These are phyloP conservation scores for Ibycter americanus DNA, from an alignment of 2,797 vertebrate genomes.

Conservation along the genomic window DNA sequence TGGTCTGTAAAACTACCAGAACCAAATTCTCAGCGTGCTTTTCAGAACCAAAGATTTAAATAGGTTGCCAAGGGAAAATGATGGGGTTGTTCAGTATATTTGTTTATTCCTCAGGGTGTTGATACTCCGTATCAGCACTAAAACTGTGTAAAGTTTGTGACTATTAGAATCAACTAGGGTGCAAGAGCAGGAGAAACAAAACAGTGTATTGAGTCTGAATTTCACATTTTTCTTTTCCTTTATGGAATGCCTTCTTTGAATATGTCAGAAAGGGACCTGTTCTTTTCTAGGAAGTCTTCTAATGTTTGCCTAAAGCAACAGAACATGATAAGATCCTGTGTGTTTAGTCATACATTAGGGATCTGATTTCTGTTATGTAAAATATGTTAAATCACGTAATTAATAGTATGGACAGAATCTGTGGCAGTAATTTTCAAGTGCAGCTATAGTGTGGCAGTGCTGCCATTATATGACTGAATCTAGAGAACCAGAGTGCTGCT, in stretches of 20 bases:
- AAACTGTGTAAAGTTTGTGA: background rate
- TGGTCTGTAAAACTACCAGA: background rate
- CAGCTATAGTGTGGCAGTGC: background rate
- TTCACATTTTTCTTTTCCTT: background rate
- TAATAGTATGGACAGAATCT: background rate
- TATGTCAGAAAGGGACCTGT: background rate
- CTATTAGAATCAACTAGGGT: background rate
- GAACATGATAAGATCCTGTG: background rate
- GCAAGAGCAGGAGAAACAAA: background rate
- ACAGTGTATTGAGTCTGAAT: background rate
- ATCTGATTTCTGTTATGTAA: background rate
- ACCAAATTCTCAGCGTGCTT: background rate
- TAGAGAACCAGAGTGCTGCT: background rate
- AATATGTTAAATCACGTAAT: background rate
- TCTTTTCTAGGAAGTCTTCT: background rate
- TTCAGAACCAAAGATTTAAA: background rate
- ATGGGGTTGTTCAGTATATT: background rate
- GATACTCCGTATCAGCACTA: background rate
- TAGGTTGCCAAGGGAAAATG: background rate
- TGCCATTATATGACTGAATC: background rate
- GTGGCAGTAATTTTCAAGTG: background rate
- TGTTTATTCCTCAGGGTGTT: background rate
- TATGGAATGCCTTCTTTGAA: background rate
- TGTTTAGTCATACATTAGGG: background rate
- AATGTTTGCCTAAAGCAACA: background rate